phyloP scores from a whole-genome alignment of 92 coral and sea anemone species.

The Metridium senile region DNA sequence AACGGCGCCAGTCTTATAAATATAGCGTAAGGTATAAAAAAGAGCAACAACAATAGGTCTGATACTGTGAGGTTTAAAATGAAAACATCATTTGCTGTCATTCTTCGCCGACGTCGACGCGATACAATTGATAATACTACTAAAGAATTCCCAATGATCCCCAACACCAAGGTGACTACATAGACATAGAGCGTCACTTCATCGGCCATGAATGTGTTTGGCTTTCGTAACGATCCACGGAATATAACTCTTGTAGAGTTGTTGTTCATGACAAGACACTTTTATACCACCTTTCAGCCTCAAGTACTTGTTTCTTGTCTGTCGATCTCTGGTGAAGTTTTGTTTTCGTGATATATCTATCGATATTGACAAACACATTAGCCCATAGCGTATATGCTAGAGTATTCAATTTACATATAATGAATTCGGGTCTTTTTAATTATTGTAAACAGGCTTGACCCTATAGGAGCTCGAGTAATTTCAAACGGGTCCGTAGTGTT shows the following conservation, averaged over 20 bases:
- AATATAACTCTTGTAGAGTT: no score
- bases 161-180: slow-evolving; percentile 33
- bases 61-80: slow-evolving; percentile 47
- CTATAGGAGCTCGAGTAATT: no score
- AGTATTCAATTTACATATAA: neutral
- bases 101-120: slow-evolving; percentile 2
- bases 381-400: neutral
- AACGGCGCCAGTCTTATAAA: slow-evolving; percentile 30
- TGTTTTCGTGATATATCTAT: neutral
- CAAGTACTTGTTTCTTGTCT: neutral
- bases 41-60: slow-evolving; percentile 33
- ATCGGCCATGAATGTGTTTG: neutral
- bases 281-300: neutral
- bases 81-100: slow-evolving; percentile 42
- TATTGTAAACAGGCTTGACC: no score
- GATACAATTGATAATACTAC: slow-evolving; percentile 25
- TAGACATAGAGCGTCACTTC: slow-evolving; percentile 32
- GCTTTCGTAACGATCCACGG: no score
- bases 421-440: no score
- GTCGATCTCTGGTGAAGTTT: neutral
- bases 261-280: no score
- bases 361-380: slow-evolving; percentile 9
- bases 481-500: no score
- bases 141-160: slow-evolving; percentile 34
- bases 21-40: slow-evolving; percentile 46